Conservation (phyloP, 2,888 invertebrate species). For the Cryptus viduatorius region DNA sequence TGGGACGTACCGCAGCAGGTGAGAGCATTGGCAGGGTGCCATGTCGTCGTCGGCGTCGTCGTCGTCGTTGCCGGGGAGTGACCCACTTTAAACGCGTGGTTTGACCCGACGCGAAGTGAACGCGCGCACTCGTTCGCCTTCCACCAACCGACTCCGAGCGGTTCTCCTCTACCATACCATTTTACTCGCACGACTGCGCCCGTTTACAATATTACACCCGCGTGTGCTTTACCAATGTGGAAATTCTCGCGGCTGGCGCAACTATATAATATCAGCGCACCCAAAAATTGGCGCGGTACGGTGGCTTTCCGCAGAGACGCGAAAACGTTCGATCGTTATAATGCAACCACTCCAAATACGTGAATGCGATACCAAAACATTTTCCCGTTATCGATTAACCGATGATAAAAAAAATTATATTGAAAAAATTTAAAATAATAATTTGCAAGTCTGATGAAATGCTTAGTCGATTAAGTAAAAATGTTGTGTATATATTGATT, state of each 20-base stretch:
- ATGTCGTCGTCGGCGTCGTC: conserved; percentile 53
- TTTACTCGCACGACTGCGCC: conserved; percentile 30
- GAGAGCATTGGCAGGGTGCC: conserved; percentile 80
- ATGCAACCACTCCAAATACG: too few species aligned
- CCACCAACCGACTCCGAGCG: conserved; percentile 5
- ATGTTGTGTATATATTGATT: too few species aligned
- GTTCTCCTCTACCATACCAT: conserved; percentile 12
- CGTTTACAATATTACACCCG: conserved; percentile 22
- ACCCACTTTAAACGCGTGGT: conserved; percentile 79
- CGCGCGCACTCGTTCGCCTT: conserved; percentile 25
- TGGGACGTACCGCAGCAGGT: conserved; percentile 77
- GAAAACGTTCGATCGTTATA: neutral
- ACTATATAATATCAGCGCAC: neutral
- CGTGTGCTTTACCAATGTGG: conserved; percentile 41
- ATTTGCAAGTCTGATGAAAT: too few species aligned
- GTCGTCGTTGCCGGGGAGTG: conserved; percentile 65
- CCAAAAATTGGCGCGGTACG: neutral
- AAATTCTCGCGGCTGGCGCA: conserved; percentile 41
- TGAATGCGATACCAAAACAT: too few species aligned
- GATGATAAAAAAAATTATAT: too few species aligned
- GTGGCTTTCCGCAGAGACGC: neutral
- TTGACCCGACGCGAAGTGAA: conserved; percentile 72
- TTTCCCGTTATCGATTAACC: too few species aligned
- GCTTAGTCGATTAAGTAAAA: too few species aligned
- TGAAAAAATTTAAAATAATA: too few species aligned